Percentiles rank a stretch among this genome's conserved stretches.
Evolutionary conservation across 2,113 vertebrate genomes (phyloP).

Genomic region (Anser brachyrhynchus): DNA sequence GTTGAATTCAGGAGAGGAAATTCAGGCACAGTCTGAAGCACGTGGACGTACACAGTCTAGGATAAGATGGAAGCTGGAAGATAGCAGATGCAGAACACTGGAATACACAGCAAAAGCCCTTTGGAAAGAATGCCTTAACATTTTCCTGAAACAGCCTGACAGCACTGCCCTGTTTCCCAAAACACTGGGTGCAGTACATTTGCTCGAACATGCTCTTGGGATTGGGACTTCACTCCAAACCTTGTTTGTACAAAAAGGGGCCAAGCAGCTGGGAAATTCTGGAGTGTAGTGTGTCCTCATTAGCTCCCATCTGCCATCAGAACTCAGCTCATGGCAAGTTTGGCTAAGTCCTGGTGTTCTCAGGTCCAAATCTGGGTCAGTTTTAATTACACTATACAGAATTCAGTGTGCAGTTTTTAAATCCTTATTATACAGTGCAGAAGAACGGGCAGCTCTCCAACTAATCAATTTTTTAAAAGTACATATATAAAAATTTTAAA

Average conservation of each 20-base stretch:
- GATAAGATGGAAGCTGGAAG: background rate
- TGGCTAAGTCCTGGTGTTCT: slow-evolving; percentile 83
- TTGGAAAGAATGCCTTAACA: slow-evolving; percentile 43
- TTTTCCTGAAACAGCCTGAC: slow-evolving; percentile 64
- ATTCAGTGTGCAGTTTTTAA: slow-evolving; percentile 81
- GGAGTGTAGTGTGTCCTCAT: slow-evolving; percentile 84
- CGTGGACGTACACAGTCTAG: background rate
- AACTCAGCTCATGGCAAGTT: slow-evolving; percentile 85
- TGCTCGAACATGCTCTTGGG: slow-evolving; percentile 79
- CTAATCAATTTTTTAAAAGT: slow-evolving; percentile 88
- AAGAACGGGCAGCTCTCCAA: slow-evolving; percentile 82
- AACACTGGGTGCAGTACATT: slow-evolving; percentile 78
- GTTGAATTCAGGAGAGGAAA: background rate
- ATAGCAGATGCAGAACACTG: background rate
- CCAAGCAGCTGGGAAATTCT: slow-evolving; percentile 86
- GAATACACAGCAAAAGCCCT: slow-evolving; percentile 29
- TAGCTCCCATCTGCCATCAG: slow-evolving; percentile 85
- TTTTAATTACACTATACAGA: slow-evolving; percentile 85
- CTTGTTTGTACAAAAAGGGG: slow-evolving; percentile 84
- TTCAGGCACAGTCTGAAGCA: background rate
- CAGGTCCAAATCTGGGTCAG: slow-evolving; percentile 86
- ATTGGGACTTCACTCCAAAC: slow-evolving; percentile 82
- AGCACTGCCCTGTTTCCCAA: slow-evolving; percentile 71
- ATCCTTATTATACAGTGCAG: slow-evolving; percentile 83
- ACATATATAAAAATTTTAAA: slow-evolving; percentile 87